Evolutionary conservation across 53 echinoderm and acorn worm species (phyloP).

Genomic region (Patiria pectinifera): DNA sequence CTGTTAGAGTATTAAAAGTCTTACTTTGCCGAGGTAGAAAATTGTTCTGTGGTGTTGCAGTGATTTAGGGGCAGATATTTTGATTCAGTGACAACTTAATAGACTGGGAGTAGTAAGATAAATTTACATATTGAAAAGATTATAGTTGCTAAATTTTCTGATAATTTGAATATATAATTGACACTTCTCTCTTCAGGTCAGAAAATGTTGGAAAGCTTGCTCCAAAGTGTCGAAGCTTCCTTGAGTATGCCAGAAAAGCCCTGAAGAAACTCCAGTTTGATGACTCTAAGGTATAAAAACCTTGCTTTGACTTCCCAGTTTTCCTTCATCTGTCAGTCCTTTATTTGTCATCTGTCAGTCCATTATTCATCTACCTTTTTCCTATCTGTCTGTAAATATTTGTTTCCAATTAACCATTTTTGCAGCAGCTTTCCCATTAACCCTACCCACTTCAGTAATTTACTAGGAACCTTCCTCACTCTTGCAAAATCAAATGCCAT

Average conservation of each 20-base stretch:
- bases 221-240: conserved; percentile 80
- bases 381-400: neutral
- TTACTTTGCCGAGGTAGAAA: no score
- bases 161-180: neutral
- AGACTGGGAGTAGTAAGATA: no score
- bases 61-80: neutral
- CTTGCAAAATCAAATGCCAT: no score
- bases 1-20: no score
- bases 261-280: conserved; percentile 81
- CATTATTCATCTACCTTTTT: no score
- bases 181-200: conserved; percentile 54
- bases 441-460: no score
- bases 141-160: no score
- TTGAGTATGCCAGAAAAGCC: conserved; percentile 86
- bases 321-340: neutral
- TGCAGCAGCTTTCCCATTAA: no score
- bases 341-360: neutral
- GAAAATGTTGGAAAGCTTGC: conserved; percentile 89
- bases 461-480: no score
- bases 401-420: neutral
- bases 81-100: no score
- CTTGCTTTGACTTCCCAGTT: neutral
- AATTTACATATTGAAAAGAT: no score
- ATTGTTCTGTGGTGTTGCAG: neutral
- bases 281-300: conserved; percentile 76